phyloP scores from a whole-genome alignment of 2,113 vertebrate genomes.

The Apodemus sylvaticus region DNA sequence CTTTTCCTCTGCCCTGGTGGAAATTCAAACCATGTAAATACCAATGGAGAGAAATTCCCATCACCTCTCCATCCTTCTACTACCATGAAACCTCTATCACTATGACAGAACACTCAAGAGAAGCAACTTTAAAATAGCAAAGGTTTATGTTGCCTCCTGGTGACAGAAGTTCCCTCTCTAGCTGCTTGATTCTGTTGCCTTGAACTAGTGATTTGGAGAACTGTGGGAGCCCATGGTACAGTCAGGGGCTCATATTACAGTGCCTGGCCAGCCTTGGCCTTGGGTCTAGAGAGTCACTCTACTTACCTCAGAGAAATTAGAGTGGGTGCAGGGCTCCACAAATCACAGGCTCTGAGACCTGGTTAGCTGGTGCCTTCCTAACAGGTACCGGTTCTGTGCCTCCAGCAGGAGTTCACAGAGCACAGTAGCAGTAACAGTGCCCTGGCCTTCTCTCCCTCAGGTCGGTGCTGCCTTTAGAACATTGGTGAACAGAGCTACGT shows the following conservation, averaged over 20 bases:
- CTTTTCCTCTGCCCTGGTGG: accelerated
- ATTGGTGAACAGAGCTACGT: not conserved
- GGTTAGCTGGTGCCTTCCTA: not conserved
- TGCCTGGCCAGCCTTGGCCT: not conserved
- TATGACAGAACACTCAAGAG: not conserved
- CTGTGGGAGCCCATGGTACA: not conserved
- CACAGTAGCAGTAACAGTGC: not conserved
- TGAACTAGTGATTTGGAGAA: not conserved
- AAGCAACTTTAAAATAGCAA: not conserved
- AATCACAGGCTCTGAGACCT: not conserved
- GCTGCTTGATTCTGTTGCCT: not conserved
- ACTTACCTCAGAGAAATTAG: not conserved
- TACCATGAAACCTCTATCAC: not conserved
- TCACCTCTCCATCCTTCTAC: not conserved
- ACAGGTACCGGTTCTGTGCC: not conserved
- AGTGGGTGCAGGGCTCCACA: not conserved
- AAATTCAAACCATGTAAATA: not conserved
- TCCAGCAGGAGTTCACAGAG: not conserved
- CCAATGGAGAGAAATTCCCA: not conserved
- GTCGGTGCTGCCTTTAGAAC: not conserved
- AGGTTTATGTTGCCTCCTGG: not conserved
- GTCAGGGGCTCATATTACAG: not conserved
- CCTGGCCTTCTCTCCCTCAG: not conserved
- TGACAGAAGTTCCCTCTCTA: not conserved
- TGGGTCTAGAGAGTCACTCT: not conserved